Conservation (phyloP, 2,797 vertebrate genomes). For the Poeciliopsis paucimaculata region DNA sequence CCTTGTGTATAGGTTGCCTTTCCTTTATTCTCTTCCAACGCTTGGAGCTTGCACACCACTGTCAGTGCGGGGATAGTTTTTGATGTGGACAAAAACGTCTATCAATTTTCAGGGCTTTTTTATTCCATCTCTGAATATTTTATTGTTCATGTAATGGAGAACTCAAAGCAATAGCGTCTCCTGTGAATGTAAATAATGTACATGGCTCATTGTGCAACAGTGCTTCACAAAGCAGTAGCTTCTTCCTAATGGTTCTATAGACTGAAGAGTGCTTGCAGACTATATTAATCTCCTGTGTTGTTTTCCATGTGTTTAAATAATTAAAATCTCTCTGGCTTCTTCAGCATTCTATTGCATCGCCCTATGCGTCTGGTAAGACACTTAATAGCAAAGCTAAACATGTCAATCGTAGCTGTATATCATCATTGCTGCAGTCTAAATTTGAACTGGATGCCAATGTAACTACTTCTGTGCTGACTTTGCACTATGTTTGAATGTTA, state of each 20-base stretch:
- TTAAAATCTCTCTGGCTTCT: constrained; percentile 38
- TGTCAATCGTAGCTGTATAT: constrained; percentile 41
- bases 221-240: constrained; percentile 11
- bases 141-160: constrained; percentile 31
- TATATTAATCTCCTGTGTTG: constrained; percentile 21
- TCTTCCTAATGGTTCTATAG: constrained; percentile 14
- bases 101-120: constrained; percentile 1
- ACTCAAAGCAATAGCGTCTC: constrained; percentile 27
- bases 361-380: constrained; percentile 25
- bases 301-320: constrained; percentile 40
- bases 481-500: constrained; percentile 46
- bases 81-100: constrained; percentile 14
- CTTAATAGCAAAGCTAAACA: constrained; percentile 33
- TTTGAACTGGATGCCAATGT: constrained; percentile 49
- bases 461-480: constrained; percentile 38
- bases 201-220: constrained; percentile 26
- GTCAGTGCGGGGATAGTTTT: constrained; percentile 15
- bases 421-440: constrained; percentile 15
- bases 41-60: neutral
- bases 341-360: constrained; percentile 33
- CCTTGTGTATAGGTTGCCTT: constrained; percentile 10
- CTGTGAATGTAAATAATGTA: constrained; percentile 45
- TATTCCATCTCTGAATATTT: constrained; percentile 15
- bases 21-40: constrained; percentile 24
- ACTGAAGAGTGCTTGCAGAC: constrained; percentile 7